phyloP scores from a whole-genome alignment of 2,888 invertebrate genomes.

The Ferrisia virgata region DNA sequence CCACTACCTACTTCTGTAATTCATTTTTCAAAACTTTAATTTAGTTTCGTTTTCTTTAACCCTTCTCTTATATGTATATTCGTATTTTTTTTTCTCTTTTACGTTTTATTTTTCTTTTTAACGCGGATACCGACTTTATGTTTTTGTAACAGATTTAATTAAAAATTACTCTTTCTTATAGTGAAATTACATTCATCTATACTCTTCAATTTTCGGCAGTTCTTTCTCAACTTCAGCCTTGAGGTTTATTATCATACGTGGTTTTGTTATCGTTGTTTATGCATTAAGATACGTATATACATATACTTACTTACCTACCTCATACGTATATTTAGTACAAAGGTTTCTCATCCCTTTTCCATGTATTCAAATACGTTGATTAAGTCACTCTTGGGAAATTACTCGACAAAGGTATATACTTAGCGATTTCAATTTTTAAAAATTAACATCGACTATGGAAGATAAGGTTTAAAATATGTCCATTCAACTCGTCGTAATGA shows the following conservation, averaged over 20 bases:
- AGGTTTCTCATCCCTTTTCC: not conserved
- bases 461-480: no score
- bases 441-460: no score
- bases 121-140: not conserved
- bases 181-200: slow-evolving; percentile 14
- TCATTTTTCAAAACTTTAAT: slow-evolving; percentile 44
- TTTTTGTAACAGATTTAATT: slow-evolving; percentile 36
- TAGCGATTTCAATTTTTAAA: not conserved
- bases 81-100: slow-evolving; percentile 12
- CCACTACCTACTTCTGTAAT: slow-evolving; percentile 45
- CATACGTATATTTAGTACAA: not conserved
- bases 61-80: slow-evolving; percentile 1
- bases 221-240: not conserved
- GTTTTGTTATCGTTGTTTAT: not conserved
- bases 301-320: no score
- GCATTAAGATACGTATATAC: no score
- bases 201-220: not conserved
- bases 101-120: slow-evolving; percentile 15
- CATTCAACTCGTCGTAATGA: no score
- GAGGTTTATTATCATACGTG: not conserved
- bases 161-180: slow-evolving; percentile 19
- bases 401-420: not conserved
- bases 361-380: not conserved
- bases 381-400: not conserved
- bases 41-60: slow-evolving; percentile 38